Percentiles rank a stretch among this genome's conserved stretches.
Conservation (phyloP, 1,140 invertebrate species). For the Apis florea region DNA sequence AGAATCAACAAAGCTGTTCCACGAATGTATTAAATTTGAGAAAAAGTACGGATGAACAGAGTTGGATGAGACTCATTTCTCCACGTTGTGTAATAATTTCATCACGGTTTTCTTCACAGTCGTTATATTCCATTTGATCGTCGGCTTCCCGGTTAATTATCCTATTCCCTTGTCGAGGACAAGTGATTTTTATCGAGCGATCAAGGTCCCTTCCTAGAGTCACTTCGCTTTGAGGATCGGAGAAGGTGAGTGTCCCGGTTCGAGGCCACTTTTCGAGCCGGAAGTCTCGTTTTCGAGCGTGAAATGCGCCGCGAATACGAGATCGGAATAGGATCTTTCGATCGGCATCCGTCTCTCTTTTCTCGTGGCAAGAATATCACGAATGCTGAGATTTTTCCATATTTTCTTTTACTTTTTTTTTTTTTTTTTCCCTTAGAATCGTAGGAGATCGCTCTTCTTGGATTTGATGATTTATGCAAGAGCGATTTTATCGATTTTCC, state of each 20-base stretch:
- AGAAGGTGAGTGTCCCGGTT: constrained; percentile 53
- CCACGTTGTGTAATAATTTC: background rate
- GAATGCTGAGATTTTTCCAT: background rate
- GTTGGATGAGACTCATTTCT: too few species aligned
- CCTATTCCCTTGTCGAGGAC: background rate
- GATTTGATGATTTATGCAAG: too few species aligned
- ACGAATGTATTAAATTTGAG: too few species aligned
- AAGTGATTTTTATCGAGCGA: background rate
- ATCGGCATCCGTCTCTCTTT: background rate
- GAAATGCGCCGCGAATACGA: constrained; percentile 41
- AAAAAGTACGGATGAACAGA: too few species aligned
- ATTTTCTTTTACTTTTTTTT: too few species aligned
- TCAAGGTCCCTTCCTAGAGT: constrained; percentile 19
- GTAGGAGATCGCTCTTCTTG: too few species aligned
- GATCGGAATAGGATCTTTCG: constrained; percentile 23
- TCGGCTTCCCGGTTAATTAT: constrained; percentile 9
- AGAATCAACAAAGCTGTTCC: too few species aligned
- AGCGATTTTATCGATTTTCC: too few species aligned
- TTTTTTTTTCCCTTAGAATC: too few species aligned
- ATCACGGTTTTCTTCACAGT: background rate
- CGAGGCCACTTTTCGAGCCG: constrained; percentile 47
- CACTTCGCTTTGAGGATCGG: background rate
- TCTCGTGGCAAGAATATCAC: background rate
- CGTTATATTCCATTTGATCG: background rate
- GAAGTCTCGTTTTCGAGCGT: constrained; percentile 36